Percentiles rank a stretch among this genome's conserved stretches.
Conservation (phyloP, 2,113 vertebrate species). For the Holacanthus passer region DNA sequence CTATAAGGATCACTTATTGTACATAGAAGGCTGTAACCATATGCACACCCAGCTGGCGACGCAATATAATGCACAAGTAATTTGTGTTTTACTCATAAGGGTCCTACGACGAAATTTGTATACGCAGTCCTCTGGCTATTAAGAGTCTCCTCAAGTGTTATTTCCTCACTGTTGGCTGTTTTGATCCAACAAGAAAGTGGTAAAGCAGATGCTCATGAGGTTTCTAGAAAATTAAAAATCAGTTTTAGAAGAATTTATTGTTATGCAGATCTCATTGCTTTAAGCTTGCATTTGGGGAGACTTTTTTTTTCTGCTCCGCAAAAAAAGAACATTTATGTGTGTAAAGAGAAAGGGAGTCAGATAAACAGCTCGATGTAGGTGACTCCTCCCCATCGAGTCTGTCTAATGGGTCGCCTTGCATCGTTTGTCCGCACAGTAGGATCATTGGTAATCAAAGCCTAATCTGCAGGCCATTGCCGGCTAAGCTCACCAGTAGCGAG, state of each 20-base stretch:
- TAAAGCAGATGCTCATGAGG: constrained; percentile 48
- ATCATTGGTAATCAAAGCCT: constrained; percentile 54
- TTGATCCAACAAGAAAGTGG: constrained; percentile 25
- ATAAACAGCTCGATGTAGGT: constrained; percentile 21
- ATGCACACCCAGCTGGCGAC: constrained; percentile 27
- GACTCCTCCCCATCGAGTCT: constrained; percentile 14
- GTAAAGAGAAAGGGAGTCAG: constrained; percentile 1
- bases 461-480: constrained; percentile 43
- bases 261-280: neutral
- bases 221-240: constrained; percentile 43
- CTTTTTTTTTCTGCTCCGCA: neutral
- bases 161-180: constrained; percentile 27
- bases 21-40: neutral
- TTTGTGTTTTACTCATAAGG: constrained; percentile 32
- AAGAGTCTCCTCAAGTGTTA: neutral
- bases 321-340: neutral
- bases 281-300: constrained; percentile 18
- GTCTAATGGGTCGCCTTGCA: constrained; percentile 38
- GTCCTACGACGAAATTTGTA: constrained; percentile 9
- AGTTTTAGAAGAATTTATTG: neutral
- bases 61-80: constrained; percentile 15
- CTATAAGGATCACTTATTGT: neutral
- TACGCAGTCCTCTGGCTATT: constrained; percentile 26
- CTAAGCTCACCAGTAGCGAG: constrained; percentile 11
- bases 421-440: constrained; percentile 58